Evolutionary conservation across 2,888 invertebrate species (phyloP), one percentile per base, ranked within the genome.

Genomic region (Thymelicus lineola): DNA sequence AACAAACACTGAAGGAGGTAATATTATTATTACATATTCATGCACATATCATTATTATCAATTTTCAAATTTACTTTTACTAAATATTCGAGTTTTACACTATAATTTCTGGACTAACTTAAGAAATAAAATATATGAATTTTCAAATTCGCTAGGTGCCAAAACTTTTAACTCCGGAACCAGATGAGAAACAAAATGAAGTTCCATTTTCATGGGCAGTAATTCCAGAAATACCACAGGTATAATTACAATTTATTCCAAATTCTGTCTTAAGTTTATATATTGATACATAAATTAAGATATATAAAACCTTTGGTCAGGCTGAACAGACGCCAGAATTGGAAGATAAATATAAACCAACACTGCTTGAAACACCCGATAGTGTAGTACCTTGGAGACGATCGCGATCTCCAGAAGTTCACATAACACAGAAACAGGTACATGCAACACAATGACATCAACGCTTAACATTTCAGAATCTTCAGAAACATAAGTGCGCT

Each of bases 171-270:
- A 84, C 84, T 72, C 82, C 88, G 35, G 85, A 85, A 75, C 79
- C 86, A 58, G 86, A 87, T 14, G 72, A 75, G 72, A 83, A 82
- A 76, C 84, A 82, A 75, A 86, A 83, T 61, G 88, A 88, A 76
- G 86, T 89, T 57, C 85, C 88, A 63, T 92, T 93, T 79, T 93
- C 93, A 73, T 93, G 93, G 93, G 81, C 92, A 74, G 84, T 85
- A 58, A 93, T 93, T 80, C 92, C 93, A 74, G 93, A 92, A 86
- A 85, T 93, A 80, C 91, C 92, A 78, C 92, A 93, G 93, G 93
- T 93, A 92, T 68, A 71, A 5, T 28, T 28, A 28, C 7, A 17
- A 17, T 10, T n/a, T 48, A 17, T 62, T 57, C 17, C 12, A 53
- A 60, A 35, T 55, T 68, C 57, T 42, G 14, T 55, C 48, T 17